Conservation (phyloP, 2,888 invertebrate genomes). For the Odontomyia ornata region DNA sequence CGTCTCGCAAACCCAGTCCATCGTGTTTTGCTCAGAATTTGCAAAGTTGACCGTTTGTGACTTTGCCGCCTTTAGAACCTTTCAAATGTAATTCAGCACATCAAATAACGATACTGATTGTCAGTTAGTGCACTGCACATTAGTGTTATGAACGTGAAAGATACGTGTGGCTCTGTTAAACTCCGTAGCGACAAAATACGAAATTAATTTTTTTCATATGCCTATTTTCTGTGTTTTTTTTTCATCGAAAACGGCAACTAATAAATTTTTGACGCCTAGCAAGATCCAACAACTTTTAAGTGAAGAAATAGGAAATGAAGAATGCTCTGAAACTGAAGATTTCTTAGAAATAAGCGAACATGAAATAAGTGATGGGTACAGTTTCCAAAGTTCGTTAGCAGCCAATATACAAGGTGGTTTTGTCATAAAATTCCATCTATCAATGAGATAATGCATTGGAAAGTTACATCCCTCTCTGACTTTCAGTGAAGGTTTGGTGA, state of each 20-base stretch:
- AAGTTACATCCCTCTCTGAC: too few relatives aligned
- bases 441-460: too few relatives aligned
- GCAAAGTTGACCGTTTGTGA: neutral
- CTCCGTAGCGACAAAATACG: neutral
- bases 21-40: neutral
- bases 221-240: neutral
- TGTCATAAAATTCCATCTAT: too few relatives aligned
- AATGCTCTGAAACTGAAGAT: constrained; percentile 1
- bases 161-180: neutral
- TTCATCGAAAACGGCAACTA: neutral
- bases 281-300: neutral
- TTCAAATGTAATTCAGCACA: neutral
- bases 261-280: neutral
- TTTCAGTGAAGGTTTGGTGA: too few relatives aligned
- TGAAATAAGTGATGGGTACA: neutral
- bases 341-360: constrained; percentile 10
- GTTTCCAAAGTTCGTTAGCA: neutral
- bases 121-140: neutral
- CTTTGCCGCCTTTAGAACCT: neutral
- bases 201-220: neutral
- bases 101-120: neutral
- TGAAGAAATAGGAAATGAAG: neutral
- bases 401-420: too few relatives aligned
- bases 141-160: neutral
- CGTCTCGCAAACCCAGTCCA: neutral